phyloP scores from a whole-genome alignment of 2,888 invertebrate genomes.

The Torymus texanus region DNA sequence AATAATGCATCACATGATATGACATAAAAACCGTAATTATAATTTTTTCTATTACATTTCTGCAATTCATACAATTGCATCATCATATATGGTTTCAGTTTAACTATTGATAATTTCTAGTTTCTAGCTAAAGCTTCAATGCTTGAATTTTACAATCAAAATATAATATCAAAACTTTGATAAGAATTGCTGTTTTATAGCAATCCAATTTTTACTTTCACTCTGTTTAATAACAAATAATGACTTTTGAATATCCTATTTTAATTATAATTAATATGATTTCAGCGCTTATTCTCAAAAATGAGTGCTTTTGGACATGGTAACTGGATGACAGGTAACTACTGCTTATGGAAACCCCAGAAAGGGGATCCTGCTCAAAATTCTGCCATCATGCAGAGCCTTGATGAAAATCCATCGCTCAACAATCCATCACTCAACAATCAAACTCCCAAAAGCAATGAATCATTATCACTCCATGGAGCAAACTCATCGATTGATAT shows the following conservation, averaged over 20 bases:
- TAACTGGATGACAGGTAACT: constrained; percentile 32
- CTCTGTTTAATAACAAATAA: too few species aligned
- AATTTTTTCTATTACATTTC: constrained; percentile 13
- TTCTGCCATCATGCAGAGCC: constrained; percentile 72
- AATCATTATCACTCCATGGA: constrained; percentile 56
- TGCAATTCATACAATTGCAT: constrained; percentile 14
- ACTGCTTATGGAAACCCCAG: constrained; percentile 56
- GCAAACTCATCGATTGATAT: constrained; percentile 46
- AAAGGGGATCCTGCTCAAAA: constrained; percentile 59
- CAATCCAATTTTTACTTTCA: too few species aligned
- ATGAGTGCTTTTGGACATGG: constrained; percentile 48
- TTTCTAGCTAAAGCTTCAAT: constrained; percentile 17
- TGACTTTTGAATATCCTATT: too few species aligned
- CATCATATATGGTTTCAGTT: not conserved
- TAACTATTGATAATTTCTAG: constrained; percentile 22
- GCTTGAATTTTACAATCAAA: not conserved
- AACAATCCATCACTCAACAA: constrained; percentile 32
- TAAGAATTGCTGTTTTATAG: too few species aligned
- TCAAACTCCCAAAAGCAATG: constrained; percentile 47
- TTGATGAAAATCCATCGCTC: constrained; percentile 57
- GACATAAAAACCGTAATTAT: not conserved
- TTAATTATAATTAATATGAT: too few species aligned
- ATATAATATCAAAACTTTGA: too few species aligned
- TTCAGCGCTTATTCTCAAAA: constrained; percentile 14
- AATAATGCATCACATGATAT: too few species aligned